phyloP scores from a whole-genome alignment of 2,797 vertebrate genomes.

The Salarias fasciatus region DNA sequence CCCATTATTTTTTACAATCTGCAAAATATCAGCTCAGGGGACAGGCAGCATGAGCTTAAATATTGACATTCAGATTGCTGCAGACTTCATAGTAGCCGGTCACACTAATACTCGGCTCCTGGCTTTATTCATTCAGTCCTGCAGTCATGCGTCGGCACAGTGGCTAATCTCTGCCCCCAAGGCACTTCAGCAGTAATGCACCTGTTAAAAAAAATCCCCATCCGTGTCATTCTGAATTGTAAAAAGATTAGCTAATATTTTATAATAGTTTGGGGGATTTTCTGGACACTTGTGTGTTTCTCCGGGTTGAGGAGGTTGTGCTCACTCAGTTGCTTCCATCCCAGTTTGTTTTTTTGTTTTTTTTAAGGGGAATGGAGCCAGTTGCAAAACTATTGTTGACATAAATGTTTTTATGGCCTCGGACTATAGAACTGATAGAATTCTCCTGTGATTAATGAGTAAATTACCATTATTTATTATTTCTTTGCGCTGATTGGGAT shows the following conservation, averaged over 20 bases:
- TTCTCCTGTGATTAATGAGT: too few species aligned
- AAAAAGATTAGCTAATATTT: slow-evolving; percentile 71
- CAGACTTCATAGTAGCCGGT: slow-evolving; percentile 41
- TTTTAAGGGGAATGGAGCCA: slow-evolving; percentile 1
- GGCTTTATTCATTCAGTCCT: slow-evolving; percentile 68
- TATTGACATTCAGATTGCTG: slow-evolving; percentile 64
- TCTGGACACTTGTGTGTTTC: slow-evolving; percentile 39
- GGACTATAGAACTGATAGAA: background rate
- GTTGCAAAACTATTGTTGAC: slow-evolving; percentile 4
- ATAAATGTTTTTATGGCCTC: slow-evolving; percentile 6
- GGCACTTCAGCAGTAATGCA: slow-evolving; percentile 70
- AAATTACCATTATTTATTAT: too few species aligned
- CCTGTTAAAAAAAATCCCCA: slow-evolving; percentile 65
- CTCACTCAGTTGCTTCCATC: slow-evolving; percentile 19
- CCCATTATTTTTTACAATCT: slow-evolving; percentile 54
- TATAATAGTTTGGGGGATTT: slow-evolving; percentile 60
- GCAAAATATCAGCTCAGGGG: slow-evolving; percentile 49
- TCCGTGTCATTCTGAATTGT: slow-evolving; percentile 64
- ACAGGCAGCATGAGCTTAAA: slow-evolving; percentile 53
- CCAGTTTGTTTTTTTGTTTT: background rate
- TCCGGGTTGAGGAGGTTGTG: slow-evolving; percentile 33
- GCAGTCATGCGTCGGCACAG: slow-evolving; percentile 49
- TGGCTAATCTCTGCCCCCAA: slow-evolving; percentile 69
- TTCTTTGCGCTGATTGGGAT: too few species aligned
- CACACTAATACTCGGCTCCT: slow-evolving; percentile 45